Evolutionary conservation across 1,140 invertebrate species (phyloP).

Genomic region (Chironomus striatipennis): DNA sequence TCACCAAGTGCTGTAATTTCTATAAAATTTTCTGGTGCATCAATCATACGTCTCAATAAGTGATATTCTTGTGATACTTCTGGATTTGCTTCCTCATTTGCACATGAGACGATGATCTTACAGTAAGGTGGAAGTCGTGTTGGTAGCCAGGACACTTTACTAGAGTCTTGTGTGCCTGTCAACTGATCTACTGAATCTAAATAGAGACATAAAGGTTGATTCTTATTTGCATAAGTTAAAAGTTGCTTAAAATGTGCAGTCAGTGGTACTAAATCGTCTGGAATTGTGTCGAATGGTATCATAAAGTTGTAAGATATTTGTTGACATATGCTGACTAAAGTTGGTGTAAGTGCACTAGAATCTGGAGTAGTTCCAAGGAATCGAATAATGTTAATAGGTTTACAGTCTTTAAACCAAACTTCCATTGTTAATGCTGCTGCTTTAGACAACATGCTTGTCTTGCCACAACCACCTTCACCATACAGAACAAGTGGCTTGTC

Average conservation of each 20-base stretch:
- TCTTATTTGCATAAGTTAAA: conserved; percentile 65
- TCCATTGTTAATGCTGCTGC: conserved; percentile 69
- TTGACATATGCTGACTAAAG: conserved; percentile 91
- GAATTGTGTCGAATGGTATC: conserved; percentile 85
- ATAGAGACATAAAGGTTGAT: conserved; percentile 80
- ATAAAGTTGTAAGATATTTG: conserved; percentile 95
- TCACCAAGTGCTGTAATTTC: conserved; percentile 85
- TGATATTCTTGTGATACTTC: conserved; percentile 80
- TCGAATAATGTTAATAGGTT: conserved; percentile 80
- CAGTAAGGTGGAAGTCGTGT: conserved; percentile 80
- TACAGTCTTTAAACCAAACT: conserved; percentile 62
- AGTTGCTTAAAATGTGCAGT: conserved; percentile 94
- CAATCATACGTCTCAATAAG: conserved; percentile 79
- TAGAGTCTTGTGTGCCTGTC: conserved; percentile 87
- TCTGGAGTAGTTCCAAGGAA: conserved; percentile 97
- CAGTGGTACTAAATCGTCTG: conserved; percentile 90
- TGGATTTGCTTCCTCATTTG: conserved; percentile 76
- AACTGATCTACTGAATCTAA: conserved; percentile 91
- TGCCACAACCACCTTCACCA: conserved; percentile 92
- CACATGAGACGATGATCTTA: conserved; percentile 89
- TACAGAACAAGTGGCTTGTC: conserved; percentile 89
- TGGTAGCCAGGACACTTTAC: conserved; percentile 94
- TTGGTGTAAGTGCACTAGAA: conserved; percentile 86
- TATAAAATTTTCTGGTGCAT: conserved; percentile 84
- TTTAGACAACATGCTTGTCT: conserved; percentile 92